A percentile compares a stretch with the other conserved stretches of the same genome.
Conservation (phyloP, 2,888 invertebrate species). For the Euzophera pinguis region DNA sequence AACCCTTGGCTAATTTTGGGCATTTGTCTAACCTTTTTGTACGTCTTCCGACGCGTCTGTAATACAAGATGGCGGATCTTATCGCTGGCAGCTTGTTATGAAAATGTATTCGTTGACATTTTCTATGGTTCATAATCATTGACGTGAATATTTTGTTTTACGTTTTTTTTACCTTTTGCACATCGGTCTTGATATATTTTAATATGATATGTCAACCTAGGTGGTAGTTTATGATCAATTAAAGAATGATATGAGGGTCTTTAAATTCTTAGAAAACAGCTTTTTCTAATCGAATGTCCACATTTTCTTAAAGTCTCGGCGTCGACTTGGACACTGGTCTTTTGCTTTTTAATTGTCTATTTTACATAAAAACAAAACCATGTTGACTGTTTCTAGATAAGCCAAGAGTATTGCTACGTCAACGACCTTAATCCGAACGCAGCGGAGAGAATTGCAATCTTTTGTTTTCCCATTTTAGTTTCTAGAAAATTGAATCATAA, state of each 20-base stretch:
- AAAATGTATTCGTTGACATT: not conserved
- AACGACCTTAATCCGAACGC: not conserved
- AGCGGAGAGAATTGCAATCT: constrained; percentile 5
- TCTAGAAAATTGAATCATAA: constrained; percentile 11
- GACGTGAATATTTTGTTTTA: not conserved
- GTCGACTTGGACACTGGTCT: too few relatives aligned
- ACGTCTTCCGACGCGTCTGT: constrained; percentile 17
- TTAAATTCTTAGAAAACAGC: too few relatives aligned
- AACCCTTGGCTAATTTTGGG: constrained; percentile 45
- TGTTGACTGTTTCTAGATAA: too few relatives aligned
- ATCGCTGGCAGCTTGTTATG: not conserved
- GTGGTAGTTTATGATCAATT: too few relatives aligned
- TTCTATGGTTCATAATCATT: not conserved
- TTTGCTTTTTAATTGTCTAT: too few relatives aligned
- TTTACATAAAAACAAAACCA: too few relatives aligned
- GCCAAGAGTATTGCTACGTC: not conserved
- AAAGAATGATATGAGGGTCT: too few relatives aligned
- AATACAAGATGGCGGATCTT: constrained; percentile 12
- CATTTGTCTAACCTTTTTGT: constrained; percentile 45
- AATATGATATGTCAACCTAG: too few relatives aligned
- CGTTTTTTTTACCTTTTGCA: not conserved
- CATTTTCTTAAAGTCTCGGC: too few relatives aligned
- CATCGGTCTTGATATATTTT: not conserved
- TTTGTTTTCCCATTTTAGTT: constrained; percentile 4
- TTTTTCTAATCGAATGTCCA: too few relatives aligned